Percentiles rank a stretch among this genome's conserved stretches.
phyloP scores from a whole-genome alignment of 1,140 invertebrate species.

The Ericerus pela region DNA sequence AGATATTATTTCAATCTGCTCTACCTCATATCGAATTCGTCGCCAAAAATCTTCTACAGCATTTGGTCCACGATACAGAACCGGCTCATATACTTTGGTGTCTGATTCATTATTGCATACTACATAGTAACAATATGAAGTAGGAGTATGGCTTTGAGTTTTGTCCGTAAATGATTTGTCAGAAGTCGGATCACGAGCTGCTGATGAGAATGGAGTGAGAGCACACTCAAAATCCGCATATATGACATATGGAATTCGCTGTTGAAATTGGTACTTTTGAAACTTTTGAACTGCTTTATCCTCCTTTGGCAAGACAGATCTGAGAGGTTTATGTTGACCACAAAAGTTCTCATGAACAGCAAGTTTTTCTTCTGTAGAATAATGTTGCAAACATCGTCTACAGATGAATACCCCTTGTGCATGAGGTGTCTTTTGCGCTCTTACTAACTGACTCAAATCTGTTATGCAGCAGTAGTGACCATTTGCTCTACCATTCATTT shows the following conservation, averaged over 20 bases:
- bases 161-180: background rate
- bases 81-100: no score
- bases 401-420: background rate
- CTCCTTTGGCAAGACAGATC: background rate
- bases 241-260: background rate
- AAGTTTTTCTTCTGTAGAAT: background rate
- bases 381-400: background rate
- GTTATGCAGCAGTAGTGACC: background rate
- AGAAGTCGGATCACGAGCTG: background rate
- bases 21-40: background rate
- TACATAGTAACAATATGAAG: background rate
- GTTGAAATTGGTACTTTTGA: background rate
- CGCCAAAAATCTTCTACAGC: background rate
- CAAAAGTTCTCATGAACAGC: background rate
- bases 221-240: slow-evolving; percentile 6
- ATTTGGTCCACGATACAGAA: background rate
- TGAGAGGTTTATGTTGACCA: background rate
- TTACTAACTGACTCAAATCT: background rate
- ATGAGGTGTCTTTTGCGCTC: background rate
- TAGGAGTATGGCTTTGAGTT: background rate
- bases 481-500: no score
- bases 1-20: background rate
- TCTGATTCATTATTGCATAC: background rate
- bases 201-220: background rate
- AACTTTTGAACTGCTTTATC: background rate